Evolutionary conservation across 2,113 vertebrate genomes (phyloP), one percentile per base, ranked within the genome.

Genomic region (Xiphophorus maculatus): DNA sequence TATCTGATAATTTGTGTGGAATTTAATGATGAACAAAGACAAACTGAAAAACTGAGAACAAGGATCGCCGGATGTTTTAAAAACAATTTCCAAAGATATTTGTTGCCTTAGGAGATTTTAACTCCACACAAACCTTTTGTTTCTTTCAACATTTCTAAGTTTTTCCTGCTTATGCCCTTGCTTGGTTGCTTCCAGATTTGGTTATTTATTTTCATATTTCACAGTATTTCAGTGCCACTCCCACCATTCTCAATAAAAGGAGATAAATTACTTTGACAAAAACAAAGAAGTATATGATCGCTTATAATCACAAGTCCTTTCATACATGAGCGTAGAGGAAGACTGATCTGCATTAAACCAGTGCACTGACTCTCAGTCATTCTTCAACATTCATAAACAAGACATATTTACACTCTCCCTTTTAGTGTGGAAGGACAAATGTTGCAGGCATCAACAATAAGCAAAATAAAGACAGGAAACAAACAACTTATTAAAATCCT

Each of bases 401-500:
- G n/a, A 77, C 44, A 66, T 0, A 40, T 8, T 44, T 3, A 54
- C 40, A 66, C 8, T n/a, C 30, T 61, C 30, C 1, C 13, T 14
- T 19, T 61, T 25, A 29, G 12, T 19, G 32, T 78, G 70, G 48
- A 73, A 73, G 80, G 30, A 44, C 10, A 25, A 66, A 62, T 7
- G 13, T 40, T 58, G 35, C 13, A 69, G 33, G 40, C 12, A 17
- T 32, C 61, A 62, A 62, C 67, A 32, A 44, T 19, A 32, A 3
- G 8, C 32, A 63, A 60, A 5, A 27, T 48, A 71, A 10, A 19
- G 4, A 60, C 11, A 67, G 58, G 64, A 19, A 62, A 11, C 48
- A 33, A 22, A 32, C 28, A 73, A n/a, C 14, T 0, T 2, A 29
- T 15, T 33, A 40, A 37, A 83, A 22, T 80, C 89, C 89, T 88